phyloP scores from a whole-genome alignment of 2,888 invertebrate species.

The Synanthedon vespiformis region DNA sequence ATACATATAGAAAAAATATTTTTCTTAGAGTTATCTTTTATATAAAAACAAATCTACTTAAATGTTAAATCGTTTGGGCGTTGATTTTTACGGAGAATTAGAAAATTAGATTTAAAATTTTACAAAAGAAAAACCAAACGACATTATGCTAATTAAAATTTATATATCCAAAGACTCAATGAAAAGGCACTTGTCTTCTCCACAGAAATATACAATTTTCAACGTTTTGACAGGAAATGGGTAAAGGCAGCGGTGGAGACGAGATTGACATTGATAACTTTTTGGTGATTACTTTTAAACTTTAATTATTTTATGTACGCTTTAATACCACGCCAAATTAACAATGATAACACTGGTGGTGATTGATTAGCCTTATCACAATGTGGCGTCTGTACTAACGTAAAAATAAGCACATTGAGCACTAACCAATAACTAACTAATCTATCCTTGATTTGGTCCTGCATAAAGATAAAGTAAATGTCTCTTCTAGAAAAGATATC shows the following conservation, averaged over 20 bases:
- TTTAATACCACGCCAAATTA: conserved; percentile 6
- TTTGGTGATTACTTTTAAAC: conserved; percentile 51
- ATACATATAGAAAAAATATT: too few species aligned
- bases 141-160: not conserved
- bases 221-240: conserved; percentile 58
- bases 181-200: conserved; percentile 17
- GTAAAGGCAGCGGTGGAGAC: conserved; percentile 58
- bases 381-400: conserved; percentile 3
- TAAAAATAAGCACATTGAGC: not conserved
- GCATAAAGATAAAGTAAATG: too few species aligned
- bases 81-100: too few species aligned
- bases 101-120: too few species aligned
- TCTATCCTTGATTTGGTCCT: too few species aligned
- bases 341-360: not conserved
- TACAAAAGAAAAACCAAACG: too few species aligned
- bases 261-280: conserved; percentile 68
- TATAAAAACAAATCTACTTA: too few species aligned
- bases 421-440: not conserved
- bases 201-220: conserved; percentile 30
- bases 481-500: too few species aligned
- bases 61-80: too few species aligned
- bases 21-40: too few species aligned
- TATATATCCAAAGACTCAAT: not conserved
- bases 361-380: not conserved
- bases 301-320: conserved; percentile 11